Base-by-base conservation (phyloP, 1,140 invertebrate genomes). In the Meloidogyne floridensis region DNA sequence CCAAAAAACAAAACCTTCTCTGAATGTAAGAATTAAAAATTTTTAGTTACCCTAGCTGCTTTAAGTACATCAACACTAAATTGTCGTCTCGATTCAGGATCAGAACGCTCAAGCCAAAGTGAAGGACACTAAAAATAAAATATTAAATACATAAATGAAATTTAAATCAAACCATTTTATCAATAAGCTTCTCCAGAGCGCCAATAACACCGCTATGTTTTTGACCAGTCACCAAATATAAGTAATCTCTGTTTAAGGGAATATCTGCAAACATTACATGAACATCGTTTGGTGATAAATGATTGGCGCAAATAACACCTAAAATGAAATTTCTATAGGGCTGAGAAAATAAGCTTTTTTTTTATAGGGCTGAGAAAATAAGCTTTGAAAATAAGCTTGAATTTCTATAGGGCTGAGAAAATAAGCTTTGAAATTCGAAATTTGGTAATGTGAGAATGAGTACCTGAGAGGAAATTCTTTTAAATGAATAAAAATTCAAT, bases 151-250 rank as follows among this genome's bases (percentile, higher is more conserved):
- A 2, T 8, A 75, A 53, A 15, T 13, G 13, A 10, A 51, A 73
- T 73, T 15, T 73, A 73, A 6, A 42, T 18, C 15, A 56, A 15
- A 76, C 75, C 81, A 82, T 56, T 76, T 74, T 80, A 15, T 84
- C 74, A 32, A 81, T 79, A 53, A 86, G 75, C 15, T 54, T 65
- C 56, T 86, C 86, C 56, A 86, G 76, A 8, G 77, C 51, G 70
- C 86, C 79, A 75, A 86, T 86, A 13, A 86, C 80, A 10, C 85
- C 85, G 3, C 51, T 65, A 72, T 86, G 85, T 47, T 82, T 78
- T 77, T 86, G 85, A 1, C 85, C 85, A 6, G 85, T 86, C n/a
- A 86, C 83, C 51, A 77, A 83, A 72, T 86, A 86, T 5, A 87
- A 47, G 54, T 84, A 80, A 20, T 87, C 83, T 6, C 73, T 70